phyloP scores from a whole-genome alignment of 2,797 vertebrate genomes.

The Mus spretus region DNA sequence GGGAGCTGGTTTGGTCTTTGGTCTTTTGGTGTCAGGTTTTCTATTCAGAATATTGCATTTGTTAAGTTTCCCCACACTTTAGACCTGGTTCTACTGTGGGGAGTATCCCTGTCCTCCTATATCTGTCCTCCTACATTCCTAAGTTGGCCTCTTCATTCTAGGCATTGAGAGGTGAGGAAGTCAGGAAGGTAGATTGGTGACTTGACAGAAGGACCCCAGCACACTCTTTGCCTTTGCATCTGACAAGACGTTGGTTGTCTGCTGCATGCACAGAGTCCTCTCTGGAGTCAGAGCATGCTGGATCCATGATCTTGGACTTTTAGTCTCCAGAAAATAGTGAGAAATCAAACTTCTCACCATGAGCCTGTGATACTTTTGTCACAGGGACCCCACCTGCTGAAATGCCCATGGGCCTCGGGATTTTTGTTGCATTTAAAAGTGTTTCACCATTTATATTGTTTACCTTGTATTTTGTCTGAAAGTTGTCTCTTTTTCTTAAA shows the following conservation, averaged over 20 bases:
- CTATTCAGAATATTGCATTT: not conserved
- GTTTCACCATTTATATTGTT: not conserved
- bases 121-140: not conserved
- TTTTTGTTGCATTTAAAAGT: constrained; percentile 25
- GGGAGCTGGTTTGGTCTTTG: not conserved
- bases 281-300: not conserved
- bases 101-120: not conserved
- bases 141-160: not conserved
- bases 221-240: not conserved
- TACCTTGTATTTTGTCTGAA: constrained; percentile 64
- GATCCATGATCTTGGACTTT: not conserved
- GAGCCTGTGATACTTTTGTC: not conserved
- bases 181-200: not conserved
- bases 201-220: not conserved
- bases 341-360: not conserved
- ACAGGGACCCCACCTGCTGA: not conserved
- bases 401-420: not conserved
- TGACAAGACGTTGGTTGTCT: not conserved
- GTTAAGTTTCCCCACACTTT: not conserved
- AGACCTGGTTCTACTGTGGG: not conserved
- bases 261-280: not conserved
- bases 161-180: not conserved
- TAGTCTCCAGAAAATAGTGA: not conserved
- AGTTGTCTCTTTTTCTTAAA: not conserved
- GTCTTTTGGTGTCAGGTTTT: not conserved